Evolutionary conservation across 2,888 invertebrate species (phyloP).

Genomic region (Drosophila phalerata): DNA sequence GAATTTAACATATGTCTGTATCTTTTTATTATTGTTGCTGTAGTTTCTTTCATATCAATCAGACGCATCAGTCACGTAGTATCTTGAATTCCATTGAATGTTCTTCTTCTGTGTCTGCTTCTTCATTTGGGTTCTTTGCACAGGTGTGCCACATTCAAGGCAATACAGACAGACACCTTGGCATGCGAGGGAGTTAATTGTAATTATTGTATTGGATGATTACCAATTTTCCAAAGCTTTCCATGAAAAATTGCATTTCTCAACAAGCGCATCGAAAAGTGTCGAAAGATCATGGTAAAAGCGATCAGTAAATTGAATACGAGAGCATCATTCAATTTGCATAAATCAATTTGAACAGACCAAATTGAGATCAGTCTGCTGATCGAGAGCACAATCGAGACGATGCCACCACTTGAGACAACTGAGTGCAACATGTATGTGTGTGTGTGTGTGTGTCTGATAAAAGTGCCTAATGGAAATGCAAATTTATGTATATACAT

Average conservation of each 20-base stretch:
- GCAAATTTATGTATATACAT: constrained; percentile 18
- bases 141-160: constrained; percentile 49
- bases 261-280: not conserved
- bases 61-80: constrained; percentile 54
- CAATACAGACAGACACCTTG: constrained; percentile 30
- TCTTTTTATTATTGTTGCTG: too few species aligned
- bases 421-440: constrained; percentile 5
- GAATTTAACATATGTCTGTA: constrained; percentile 1
- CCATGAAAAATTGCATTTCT: not conserved
- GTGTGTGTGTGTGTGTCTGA: constrained; percentile 11
- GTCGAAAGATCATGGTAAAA: constrained; percentile 35
- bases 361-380: constrained; percentile 60
- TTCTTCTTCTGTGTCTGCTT: constrained; percentile 12
- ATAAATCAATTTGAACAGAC: constrained; percentile 66
- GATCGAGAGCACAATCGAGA: constrained; percentile 17
- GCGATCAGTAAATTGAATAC: constrained; percentile 37
- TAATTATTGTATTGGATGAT: constrained; percentile 13
- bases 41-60: constrained; percentile 44
- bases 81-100: constrained; percentile 34
- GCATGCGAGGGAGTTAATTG: constrained; percentile 55
- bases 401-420: constrained; percentile 22
- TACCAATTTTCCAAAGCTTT: constrained; percentile 24
- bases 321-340: constrained; percentile 62
- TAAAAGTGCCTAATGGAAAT: constrained; percentile 42
- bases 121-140: constrained; percentile 23